These are phyloP conservation scores for Grallaria varia DNA, from an alignment of 2,113 vertebrate genomes.

Conservation along the genomic window DNA sequence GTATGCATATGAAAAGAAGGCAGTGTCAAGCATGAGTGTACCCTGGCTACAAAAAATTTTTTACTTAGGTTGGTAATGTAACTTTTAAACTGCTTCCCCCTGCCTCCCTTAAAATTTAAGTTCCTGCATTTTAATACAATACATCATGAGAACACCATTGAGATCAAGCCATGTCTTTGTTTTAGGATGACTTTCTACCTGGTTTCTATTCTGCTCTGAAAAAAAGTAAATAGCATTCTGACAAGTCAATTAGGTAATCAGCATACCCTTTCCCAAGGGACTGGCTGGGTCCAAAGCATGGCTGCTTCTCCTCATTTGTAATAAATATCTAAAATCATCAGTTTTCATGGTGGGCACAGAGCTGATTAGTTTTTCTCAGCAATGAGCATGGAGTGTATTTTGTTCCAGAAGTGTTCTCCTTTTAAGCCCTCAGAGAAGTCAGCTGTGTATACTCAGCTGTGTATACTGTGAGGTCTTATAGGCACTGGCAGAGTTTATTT, in stretches of 20 bases:
- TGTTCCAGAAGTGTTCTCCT: neutral
- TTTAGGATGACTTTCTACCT: neutral
- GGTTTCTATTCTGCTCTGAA: neutral
- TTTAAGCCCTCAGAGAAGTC: neutral
- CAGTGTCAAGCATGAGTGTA: neutral
- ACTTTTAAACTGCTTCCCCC: neutral
- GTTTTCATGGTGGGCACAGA: neutral
- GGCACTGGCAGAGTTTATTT: neutral
- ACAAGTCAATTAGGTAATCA: neutral
- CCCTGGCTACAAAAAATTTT: neutral
- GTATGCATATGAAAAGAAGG: neutral
- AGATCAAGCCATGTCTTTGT: neutral
- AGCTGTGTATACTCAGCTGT: neutral
- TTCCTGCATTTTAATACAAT: neutral
- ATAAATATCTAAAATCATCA: neutral
- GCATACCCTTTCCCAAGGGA: neutral
- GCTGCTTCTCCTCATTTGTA: neutral
- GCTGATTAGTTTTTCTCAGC: neutral
- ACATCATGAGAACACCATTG: neutral
- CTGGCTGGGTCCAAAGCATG: neutral
- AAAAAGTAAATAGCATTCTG: neutral
- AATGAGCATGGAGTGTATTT: neutral
- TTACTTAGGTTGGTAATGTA: neutral
- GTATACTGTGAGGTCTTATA: neutral
- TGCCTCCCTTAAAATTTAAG: neutral